Conservation (phyloP, 2,888 invertebrate species). For the Drosophila barbarae region DNA sequence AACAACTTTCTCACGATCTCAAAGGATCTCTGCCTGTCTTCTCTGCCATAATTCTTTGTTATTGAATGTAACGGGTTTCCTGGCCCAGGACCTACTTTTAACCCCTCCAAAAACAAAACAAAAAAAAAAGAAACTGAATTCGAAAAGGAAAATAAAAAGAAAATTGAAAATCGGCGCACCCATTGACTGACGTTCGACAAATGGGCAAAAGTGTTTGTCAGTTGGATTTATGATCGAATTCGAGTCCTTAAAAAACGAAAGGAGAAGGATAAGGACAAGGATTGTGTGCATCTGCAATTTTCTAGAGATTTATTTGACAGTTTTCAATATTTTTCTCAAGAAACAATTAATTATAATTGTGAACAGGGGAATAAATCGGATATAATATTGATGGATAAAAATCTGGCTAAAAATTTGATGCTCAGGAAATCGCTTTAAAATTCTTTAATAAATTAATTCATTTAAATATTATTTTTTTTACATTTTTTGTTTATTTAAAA, state of each 20-base stretch:
- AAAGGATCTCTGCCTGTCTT: conserved; percentile 35
- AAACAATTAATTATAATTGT: neutral
- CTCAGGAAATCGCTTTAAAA: too few relatives aligned
- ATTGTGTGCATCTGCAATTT: neutral
- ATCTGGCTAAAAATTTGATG: too few relatives aligned
- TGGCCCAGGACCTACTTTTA: conserved; percentile 10
- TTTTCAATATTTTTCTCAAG: too few relatives aligned
- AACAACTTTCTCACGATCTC: conserved; percentile 68
- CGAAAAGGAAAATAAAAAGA: neutral
- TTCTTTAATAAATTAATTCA: too few relatives aligned
- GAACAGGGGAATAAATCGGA: too few relatives aligned
- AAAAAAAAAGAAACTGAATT: neutral
- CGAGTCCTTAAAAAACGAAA: conserved; percentile 30
- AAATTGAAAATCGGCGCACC: conserved; percentile 25
- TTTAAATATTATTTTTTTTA: conserved; percentile 15
- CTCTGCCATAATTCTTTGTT: conserved; percentile 49
- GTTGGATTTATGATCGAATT: conserved; percentile 59
- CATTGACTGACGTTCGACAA: conserved; percentile 28
- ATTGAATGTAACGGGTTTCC: conserved; percentile 31
- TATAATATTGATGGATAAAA: too few relatives aligned
- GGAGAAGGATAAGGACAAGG: neutral
- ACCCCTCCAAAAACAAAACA: conserved; percentile 38
- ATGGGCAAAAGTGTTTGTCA: conserved; percentile 59
- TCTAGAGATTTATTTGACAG: conserved; percentile 7
- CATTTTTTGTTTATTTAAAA: conserved; percentile 40